phyloP scores from a whole-genome alignment of 2,888 invertebrate species.

The Dicycla oo region DNA sequence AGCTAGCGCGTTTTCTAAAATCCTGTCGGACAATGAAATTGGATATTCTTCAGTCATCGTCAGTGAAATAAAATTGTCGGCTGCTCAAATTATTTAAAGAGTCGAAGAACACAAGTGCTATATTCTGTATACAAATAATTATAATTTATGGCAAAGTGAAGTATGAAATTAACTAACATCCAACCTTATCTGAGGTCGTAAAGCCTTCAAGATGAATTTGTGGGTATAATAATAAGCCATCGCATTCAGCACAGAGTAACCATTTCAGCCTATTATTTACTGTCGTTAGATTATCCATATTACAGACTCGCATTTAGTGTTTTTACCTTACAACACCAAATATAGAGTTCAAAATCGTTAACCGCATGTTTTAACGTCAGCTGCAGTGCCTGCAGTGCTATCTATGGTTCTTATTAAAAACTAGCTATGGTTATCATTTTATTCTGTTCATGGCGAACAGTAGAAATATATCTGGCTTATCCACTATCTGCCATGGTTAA shows the following conservation, averaged over 20 bases:
- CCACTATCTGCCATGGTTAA: neutral
- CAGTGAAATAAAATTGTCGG: neutral
- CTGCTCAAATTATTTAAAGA: neutral
- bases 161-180: neutral
- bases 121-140: neutral
- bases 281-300: neutral
- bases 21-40: neutral
- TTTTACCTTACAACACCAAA: neutral
- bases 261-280: neutral
- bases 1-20: neutral
- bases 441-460: neutral
- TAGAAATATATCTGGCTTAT: neutral
- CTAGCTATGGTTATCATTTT: neutral
- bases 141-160: neutral
- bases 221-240: neutral
- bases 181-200: neutral
- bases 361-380: neutral
- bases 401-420: neutral
- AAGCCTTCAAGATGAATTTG: too few species aligned
- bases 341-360: slow-evolving; percentile 1
- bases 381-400: neutral
- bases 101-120: neutral
- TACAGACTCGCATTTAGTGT: too few species aligned
- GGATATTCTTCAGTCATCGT: neutral
- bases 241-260: neutral